Evolutionary conservation across 2,113 vertebrate species (phyloP), one percentile per base, ranked within the genome.

Genomic region (Elaphurus davidianus): DNA sequence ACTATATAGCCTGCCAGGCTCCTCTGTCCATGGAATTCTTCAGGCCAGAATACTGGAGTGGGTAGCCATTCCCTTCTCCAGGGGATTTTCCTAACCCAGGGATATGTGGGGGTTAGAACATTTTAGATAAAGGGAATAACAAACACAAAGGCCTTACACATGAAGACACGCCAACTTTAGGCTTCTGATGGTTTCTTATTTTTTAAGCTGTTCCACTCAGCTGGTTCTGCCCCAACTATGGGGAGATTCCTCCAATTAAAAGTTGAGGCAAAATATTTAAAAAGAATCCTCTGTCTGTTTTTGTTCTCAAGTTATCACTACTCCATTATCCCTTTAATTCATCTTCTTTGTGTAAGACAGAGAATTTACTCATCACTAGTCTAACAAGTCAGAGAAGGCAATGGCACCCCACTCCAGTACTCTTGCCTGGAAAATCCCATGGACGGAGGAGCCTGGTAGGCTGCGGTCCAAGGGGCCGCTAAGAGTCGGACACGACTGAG

Each of bases 351-450:
- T 71, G 2, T 36, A 90, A 87, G 78, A 93, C 36, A 87, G 7
- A 79, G 36, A 91, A 94, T 90, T 92, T 95, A 81, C 45, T 96
- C 59, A 95, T 86, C 6, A 45, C 33, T 52, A 54, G 43, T 91
- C n/a, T 88, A 94, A 59, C 8, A 94, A 96, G 9, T 50, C 47
- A 50, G 47, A 50, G 47, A 50, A 50, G 47, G 47, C 12, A 50
- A 50, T 50, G 47, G 47, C 47, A 50, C 3, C 47, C 47, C 47
- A 50, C 47, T 50, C 47, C 47, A 50, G 47, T 14, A 50, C 47
- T 50, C 47, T 50, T 50, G 47, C 47, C 47, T 50, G 47, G 47
- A 50, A 14, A 50, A 50, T 13, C 47, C 47, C 47, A 50, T 50
- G 47, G 47, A 50, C 12, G 47, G 47, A 50, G 47, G 13, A 50